These are phyloP conservation scores for Rostratula benghalensis DNA, from an alignment of 2,113 vertebrate species.

Conservation along the genomic window DNA sequence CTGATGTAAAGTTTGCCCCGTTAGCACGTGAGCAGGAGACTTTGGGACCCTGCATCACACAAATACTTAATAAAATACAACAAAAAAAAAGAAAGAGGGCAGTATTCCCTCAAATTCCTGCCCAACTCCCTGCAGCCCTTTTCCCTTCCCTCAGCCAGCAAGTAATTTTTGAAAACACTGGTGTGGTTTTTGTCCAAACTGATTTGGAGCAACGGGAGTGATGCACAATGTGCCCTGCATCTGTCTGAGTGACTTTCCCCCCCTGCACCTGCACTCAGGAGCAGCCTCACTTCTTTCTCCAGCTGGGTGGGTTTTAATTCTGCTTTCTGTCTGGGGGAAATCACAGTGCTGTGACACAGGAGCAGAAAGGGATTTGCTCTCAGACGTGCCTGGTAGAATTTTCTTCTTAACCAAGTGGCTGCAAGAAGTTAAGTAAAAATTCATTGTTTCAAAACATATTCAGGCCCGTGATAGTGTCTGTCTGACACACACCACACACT, in stretches of 20 bases:
- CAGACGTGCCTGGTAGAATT: rapidly evolving
- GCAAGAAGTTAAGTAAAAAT: not conserved
- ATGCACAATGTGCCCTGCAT: not conserved
- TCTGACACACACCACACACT: not conserved
- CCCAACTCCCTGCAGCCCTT: not conserved
- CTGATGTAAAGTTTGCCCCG: not conserved
- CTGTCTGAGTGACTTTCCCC: not conserved
- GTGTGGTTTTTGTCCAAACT: not conserved
- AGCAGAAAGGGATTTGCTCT: not conserved
- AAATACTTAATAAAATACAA: not conserved
- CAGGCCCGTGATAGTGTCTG: not conserved
- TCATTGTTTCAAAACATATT: not conserved
- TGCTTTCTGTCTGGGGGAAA: not conserved
- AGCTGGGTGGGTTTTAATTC: constrained; percentile 28
- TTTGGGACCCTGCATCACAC: not conserved
- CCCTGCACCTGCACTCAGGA: rapidly evolving
- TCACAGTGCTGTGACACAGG: not conserved
- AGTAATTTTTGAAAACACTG: not conserved
- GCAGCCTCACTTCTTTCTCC: not conserved
- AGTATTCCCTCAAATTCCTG: not conserved
- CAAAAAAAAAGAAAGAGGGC: not conserved
- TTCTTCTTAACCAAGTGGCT: not conserved
- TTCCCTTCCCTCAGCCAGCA: not conserved
- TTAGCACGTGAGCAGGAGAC: not conserved
- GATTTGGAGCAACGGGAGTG: not conserved